Conservation (phyloP, 2,113 vertebrate genomes). For the Grantiella picta region DNA sequence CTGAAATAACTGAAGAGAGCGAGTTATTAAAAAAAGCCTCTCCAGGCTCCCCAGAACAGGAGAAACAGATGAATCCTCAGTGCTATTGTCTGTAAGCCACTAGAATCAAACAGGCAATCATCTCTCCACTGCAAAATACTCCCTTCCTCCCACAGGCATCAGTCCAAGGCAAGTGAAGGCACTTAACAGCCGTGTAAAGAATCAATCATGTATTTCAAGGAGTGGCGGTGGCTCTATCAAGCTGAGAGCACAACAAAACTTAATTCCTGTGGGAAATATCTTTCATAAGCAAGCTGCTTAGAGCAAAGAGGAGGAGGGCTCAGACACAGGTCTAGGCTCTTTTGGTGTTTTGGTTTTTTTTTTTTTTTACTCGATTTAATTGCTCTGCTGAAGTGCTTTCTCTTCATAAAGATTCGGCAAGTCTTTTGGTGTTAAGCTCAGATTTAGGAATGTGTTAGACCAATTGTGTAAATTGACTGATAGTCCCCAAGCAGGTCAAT, state of each 20-base stretch:
- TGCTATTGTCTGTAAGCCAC: conserved; percentile 39
- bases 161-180: conserved; percentile 57
- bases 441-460: conserved; percentile 25
- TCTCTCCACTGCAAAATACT: conserved; percentile 30
- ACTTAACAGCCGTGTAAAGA: conserved; percentile 62
- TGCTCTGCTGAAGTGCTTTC: conserved; percentile 16
- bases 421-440: conserved; percentile 31
- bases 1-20: not conserved
- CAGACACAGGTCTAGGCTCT: not conserved
- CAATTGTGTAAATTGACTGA: conserved; percentile 25
- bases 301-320: conserved; percentile 12
- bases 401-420: conserved; percentile 21
- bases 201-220: conserved; percentile 68
- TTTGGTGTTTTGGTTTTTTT: not conserved
- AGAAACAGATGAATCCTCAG: conserved; percentile 8
- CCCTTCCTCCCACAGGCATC: conserved; percentile 64
- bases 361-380: conserved; percentile 13
- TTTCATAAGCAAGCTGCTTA: conserved; percentile 43
- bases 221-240: conserved; percentile 34
- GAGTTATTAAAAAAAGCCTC: not conserved
- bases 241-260: conserved; percentile 59
- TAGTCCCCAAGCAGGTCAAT: not conserved
- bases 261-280: conserved; percentile 57
- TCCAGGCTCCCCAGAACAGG: not conserved
- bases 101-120: conserved; percentile 57